phyloP scores from a whole-genome alignment of 2,888 invertebrate genomes.

The Caenorhabditis doughertyi region DNA sequence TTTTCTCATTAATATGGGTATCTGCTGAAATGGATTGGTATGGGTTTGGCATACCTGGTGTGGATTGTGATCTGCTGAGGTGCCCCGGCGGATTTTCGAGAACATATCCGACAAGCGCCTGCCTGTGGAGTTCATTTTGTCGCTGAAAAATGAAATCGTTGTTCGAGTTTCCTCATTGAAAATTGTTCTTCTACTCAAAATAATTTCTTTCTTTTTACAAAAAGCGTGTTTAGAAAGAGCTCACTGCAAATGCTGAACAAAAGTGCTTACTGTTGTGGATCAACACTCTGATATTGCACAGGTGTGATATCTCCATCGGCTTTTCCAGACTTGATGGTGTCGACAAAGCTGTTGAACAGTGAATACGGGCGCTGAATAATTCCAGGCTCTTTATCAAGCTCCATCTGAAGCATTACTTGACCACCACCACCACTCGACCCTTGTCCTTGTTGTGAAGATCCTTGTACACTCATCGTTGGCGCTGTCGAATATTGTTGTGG shows the following conservation, averaged over 20 bases:
- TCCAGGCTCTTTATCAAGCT: conserved; percentile 40
- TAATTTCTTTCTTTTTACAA: neutral
- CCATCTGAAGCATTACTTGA: conserved; percentile 53
- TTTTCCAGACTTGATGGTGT: conserved; percentile 82
- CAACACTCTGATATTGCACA: conserved; percentile 64
- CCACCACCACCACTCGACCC: conserved; percentile 44
- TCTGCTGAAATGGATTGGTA: conserved; percentile 1
- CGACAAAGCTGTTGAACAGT: conserved; percentile 81
- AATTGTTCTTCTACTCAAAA: too few relatives aligned
- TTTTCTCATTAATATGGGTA: too few relatives aligned
- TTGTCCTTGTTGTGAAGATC: conserved; percentile 39
- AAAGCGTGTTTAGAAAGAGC: neutral
- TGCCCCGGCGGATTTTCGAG: conserved; percentile 74
- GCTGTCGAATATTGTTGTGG: conserved; percentile 44
- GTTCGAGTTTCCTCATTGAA: too few relatives aligned
- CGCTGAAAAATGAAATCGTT: conserved; percentile 32
- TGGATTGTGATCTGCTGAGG: conserved; percentile 66
- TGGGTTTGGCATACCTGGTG: conserved; percentile 63
- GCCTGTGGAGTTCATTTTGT: conserved; percentile 66
- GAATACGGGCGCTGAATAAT: conserved; percentile 70
- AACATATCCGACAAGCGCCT: conserved; percentile 81
- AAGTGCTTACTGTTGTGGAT: conserved; percentile 52
- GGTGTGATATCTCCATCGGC: conserved; percentile 73
- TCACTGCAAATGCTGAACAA: conserved; percentile 20
- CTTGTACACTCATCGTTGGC: conserved; percentile 38